These are phyloP conservation scores for Sepioteuthis lessoniana DNA, from an alignment of 2,888 invertebrate species.

Conservation along the genomic window DNA sequence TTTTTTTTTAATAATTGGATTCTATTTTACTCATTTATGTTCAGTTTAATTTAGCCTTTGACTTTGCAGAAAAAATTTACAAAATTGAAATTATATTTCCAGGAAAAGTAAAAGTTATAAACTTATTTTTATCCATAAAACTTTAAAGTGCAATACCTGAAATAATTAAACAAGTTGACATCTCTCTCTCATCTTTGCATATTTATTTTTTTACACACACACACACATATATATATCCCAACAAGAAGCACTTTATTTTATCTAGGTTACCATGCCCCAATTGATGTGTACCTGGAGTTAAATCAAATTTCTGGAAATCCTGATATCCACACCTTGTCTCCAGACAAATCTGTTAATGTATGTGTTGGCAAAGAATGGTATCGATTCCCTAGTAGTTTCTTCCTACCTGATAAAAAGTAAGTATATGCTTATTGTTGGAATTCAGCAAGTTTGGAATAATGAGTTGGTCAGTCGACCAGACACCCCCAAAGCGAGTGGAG, in stretches of 20 bases:
- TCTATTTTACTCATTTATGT: too few species aligned
- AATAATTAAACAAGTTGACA: too few species aligned
- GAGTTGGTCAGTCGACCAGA: too few species aligned
- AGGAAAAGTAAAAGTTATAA: too few species aligned
- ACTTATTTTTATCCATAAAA: too few species aligned
- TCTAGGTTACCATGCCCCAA: constrained; percentile 87
- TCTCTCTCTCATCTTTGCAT: neutral
- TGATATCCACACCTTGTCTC: constrained; percentile 69
- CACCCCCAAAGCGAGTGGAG: too few species aligned
- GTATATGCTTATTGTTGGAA: constrained; percentile 51
- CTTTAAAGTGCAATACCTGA: too few species aligned
- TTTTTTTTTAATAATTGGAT: too few species aligned
- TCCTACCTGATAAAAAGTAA: constrained; percentile 84
- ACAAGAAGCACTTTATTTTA: neutral
- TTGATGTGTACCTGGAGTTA: constrained; percentile 87
- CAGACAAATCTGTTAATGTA: constrained; percentile 79
- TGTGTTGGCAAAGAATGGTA: constrained; percentile 99
- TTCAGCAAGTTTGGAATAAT: neutral
- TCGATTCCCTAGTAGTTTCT: constrained; percentile 94
- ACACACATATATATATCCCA: neutral
- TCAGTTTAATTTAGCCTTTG: too few species aligned
- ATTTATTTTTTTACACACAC: neutral
- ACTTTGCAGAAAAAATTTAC: too few species aligned
- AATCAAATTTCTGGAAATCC: constrained; percentile 77
- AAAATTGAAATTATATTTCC: too few species aligned